Percentiles rank a stretch among this genome's conserved stretches.
phyloP scores from a whole-genome alignment of 2,888 invertebrate genomes.

The Sinhomidia bicolor region DNA sequence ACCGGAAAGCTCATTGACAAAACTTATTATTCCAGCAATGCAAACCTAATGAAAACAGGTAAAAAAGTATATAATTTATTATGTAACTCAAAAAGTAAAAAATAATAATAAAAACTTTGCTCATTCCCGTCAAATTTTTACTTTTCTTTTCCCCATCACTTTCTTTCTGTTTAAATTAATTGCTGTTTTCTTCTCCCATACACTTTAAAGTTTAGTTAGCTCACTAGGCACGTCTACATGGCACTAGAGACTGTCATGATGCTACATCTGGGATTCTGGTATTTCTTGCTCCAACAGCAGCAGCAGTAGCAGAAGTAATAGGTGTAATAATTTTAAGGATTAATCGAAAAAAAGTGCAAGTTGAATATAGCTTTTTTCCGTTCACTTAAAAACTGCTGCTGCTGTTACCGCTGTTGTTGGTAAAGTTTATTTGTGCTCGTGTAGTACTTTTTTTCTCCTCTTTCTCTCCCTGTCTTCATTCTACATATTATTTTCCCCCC shows the following conservation, averaged over 20 bases:
- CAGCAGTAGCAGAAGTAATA: background rate
- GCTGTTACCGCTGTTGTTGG: background rate
- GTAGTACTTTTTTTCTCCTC: background rate
- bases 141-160: background rate
- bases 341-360: conserved; percentile 53
- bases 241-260: background rate
- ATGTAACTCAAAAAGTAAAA: background rate
- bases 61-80: background rate
- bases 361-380: background rate
- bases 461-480: background rate
- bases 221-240: background rate
- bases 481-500: background rate
- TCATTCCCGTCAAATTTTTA: background rate
- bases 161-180: background rate
- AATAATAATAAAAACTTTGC: background rate
- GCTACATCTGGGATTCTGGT: background rate
- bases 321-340: conserved; percentile 37
- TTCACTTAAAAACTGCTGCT: background rate
- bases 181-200: background rate
- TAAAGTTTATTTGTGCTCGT: background rate
- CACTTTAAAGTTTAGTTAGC: background rate
- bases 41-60: background rate
- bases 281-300: background rate
- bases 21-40: background rate
- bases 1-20: background rate